phyloP scores from a whole-genome alignment of 2,113 vertebrate species.

The Podilymbus podiceps region DNA sequence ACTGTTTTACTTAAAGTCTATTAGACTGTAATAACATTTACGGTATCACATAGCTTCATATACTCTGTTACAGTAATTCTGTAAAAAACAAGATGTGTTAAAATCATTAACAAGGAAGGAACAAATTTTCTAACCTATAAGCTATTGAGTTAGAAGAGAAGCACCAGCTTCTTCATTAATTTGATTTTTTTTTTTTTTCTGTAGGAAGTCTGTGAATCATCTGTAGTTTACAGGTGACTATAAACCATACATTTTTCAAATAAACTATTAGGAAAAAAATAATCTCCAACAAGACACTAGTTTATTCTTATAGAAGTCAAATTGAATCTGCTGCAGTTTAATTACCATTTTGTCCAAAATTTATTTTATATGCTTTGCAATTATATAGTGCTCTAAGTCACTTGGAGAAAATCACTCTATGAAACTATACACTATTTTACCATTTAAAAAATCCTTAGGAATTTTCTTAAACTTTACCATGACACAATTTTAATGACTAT shows the following conservation, averaged over 20 bases:
- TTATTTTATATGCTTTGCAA: neutral
- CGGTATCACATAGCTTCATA: neutral
- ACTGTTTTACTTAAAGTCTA: constrained; percentile 29
- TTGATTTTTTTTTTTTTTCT: neutral
- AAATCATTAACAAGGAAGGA: neutral
- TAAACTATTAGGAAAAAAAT: neutral
- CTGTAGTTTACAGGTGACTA: neutral
- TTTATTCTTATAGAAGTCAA: neutral
- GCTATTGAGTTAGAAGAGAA: neutral
- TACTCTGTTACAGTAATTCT: neutral
- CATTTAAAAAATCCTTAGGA: neutral
- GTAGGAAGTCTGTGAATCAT: neutral
- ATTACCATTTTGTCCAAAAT: constrained; percentile 1
- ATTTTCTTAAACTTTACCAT: neutral
- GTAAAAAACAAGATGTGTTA: neutral
- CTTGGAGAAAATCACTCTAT: neutral
- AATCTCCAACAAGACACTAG: neutral
- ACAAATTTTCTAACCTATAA: neutral
- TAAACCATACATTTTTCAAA: neutral
- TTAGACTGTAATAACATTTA: constrained; percentile 38
- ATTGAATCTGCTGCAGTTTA: neutral
- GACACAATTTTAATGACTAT: neutral
- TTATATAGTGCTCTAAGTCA: neutral
- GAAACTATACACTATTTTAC: neutral
- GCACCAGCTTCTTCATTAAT: neutral